These are phyloP conservation scores for Drosophila kanekoi DNA, from an alignment of 2,888 invertebrate genomes.

Conservation along the genomic window DNA sequence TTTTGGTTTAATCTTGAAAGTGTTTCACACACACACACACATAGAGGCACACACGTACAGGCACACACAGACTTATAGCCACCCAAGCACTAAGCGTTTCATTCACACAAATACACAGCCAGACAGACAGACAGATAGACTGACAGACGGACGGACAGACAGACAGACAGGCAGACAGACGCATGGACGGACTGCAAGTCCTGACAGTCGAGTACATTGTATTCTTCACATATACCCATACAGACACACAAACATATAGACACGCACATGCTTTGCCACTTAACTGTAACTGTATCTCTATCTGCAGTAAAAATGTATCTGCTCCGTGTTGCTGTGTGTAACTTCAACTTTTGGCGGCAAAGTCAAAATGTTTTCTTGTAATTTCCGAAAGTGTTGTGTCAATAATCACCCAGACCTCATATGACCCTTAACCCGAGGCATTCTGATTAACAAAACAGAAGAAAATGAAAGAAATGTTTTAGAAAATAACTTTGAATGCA, in stretches of 20 bases:
- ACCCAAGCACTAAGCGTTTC: conserved; percentile 38
- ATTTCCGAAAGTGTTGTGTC: conserved; percentile 81
- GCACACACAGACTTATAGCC: conserved; percentile 22
- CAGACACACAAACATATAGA: conserved; percentile 17
- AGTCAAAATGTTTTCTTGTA: conserved; percentile 76
- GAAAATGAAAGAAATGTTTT: neutral
- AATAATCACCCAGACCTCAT: conserved; percentile 56
- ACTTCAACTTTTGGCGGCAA: conserved; percentile 42
- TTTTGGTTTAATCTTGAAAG: conserved; percentile 78
- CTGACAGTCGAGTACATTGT: conserved; percentile 37
- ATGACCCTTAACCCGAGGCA: conserved; percentile 17
- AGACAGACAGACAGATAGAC: conserved; percentile 6
- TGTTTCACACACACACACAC: conserved; percentile 55
- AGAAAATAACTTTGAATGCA: neutral
- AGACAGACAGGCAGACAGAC: neutral
- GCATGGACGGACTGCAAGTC: conserved; percentile 8
- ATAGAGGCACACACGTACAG: conserved; percentile 2
- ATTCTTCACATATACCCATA: conserved; percentile 4
- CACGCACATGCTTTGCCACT: neutral
- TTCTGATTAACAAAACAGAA: conserved; percentile 9
- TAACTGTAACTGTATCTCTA: conserved; percentile 26
- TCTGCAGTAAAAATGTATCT: conserved; percentile 16
- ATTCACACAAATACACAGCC: conserved; percentile 18
- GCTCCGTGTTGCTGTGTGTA: conserved; percentile 18
- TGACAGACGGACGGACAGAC: neutral